Conservation (phyloP, 2,888 invertebrate species). For the Zeuzera pyrina region DNA sequence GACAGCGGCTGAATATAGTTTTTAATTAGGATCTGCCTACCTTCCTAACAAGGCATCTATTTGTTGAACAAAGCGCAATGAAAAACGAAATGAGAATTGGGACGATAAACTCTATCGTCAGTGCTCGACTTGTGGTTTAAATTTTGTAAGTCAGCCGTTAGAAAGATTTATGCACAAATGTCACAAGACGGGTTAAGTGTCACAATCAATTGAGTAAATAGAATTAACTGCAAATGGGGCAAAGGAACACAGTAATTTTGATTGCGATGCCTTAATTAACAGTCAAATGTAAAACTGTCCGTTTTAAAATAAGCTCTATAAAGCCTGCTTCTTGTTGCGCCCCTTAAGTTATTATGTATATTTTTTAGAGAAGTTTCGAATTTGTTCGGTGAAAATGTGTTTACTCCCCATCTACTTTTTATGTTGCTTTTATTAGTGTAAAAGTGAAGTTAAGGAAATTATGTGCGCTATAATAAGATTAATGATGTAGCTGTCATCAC, state of each 20-base stretch:
- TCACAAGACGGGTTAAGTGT: conserved; percentile 40
- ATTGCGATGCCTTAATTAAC: conserved; percentile 22
- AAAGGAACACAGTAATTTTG: conserved; percentile 24
- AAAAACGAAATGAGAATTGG: conserved; percentile 43
- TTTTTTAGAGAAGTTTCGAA: no score
- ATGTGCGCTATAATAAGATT: conserved; percentile 45
- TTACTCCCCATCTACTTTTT: conserved; percentile 26
- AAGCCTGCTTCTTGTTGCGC: no score
- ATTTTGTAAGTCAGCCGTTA: conserved; percentile 49
- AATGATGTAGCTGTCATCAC: conserved; percentile 53
- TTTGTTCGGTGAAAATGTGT: neutral
- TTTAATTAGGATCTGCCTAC: conserved; percentile 64
- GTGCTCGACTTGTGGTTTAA: conserved; percentile 42
- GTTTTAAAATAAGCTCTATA: no score
- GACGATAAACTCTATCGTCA: conserved; percentile 49
- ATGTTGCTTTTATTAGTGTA: conserved; percentile 20
- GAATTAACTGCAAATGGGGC: conserved; percentile 36
- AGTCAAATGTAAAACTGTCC: no score
- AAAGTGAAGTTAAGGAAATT: conserved; percentile 27
- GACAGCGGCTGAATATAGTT: conserved; percentile 53
- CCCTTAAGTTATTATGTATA: no score
- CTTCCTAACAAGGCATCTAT: conserved; percentile 50
- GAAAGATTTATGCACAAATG: conserved; percentile 50
- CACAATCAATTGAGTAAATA: conserved; percentile 47
- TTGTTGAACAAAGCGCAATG: conserved; percentile 56